Evolutionary conservation across 1,140 invertebrate species (phyloP), one percentile per base, ranked within the genome.

Genomic region (Camponotus vicinus): DNA sequence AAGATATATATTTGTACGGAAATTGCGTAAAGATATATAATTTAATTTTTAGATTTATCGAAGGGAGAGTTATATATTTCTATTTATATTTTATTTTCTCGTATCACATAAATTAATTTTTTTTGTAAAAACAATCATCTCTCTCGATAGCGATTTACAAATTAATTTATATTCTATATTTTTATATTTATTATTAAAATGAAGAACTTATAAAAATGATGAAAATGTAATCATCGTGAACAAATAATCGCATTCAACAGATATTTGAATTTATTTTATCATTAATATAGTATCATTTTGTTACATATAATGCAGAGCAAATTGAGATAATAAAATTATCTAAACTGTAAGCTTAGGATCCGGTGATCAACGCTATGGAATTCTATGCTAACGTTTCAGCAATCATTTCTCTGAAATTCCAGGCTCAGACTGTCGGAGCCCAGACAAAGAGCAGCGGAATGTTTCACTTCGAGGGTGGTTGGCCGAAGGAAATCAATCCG

Each of bases 391-490:
- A 32, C 21, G n/a, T 69, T 11, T 34, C n/a, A 76, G 18, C 27
- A 21, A 59, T 52, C n/a, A 52, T 59, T 67, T 21, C 8, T 34
- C 59, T 9, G 63, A 13, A 78, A 79, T 90, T 86, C 42, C 71
- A 95, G 92, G 93, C 96, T 11, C 97, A 98, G 93, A 98, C 97
- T 40, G 95, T 95, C 73, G 94, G 97, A 90, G 97, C 97, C 69
- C 96, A 97, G 90, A 98, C 97, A 92, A 97, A 97, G 73, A 96
- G 96, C 90, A 96, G 96, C 9, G 98, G 98, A 2, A 97, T 99
- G 91, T 98, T 97, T 92, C 99, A 99, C 92, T 96, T 97, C n/a
- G 99, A 99, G 95, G 99, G 99, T 45, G 99, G 98, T 5, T 99
- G 99, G 99, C 98, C 99, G 0, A 99, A 98, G 95, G 98, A 99